A percentile compares a stretch with the other conserved stretches of the same genome.
Evolutionary conservation across 2,113 vertebrate species (phyloP).

Genomic region (Dendropsophus ebraccatus): DNA sequence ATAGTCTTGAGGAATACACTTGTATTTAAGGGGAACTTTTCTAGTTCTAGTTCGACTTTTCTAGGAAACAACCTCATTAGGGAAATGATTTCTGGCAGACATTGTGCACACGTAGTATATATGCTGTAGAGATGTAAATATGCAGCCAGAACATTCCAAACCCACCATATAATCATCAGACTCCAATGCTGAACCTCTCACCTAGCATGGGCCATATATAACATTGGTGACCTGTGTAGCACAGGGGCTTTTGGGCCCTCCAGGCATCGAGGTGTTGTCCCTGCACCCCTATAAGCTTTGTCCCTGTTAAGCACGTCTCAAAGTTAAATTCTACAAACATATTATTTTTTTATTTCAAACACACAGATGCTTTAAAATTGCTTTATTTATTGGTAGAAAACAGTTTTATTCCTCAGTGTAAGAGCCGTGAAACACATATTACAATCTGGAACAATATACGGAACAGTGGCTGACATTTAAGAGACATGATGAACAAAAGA

Average conservation of each 20-base stretch:
- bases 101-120: background rate
- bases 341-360: background rate
- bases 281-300: too few relatives aligned
- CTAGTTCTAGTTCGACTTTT: background rate
- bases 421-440: background rate
- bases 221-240: too few relatives aligned
- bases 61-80: background rate
- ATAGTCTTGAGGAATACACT: background rate
- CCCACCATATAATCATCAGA: background rate
- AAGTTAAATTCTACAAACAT: too few relatives aligned
- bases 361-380: background rate
- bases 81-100: background rate
- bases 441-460: background rate
- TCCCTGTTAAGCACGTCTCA: too few relatives aligned
- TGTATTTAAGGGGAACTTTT: too few relatives aligned
- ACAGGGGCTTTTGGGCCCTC: too few relatives aligned
- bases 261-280: too few relatives aligned
- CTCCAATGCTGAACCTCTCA: too few relatives aligned
- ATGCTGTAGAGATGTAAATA: background rate
- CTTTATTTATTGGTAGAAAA: constrained; percentile 24
- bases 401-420: background rate
- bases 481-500: background rate
- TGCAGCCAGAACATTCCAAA: background rate
- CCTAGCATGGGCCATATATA: too few relatives aligned
- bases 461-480: background rate